Percentiles rank a stretch among this genome's conserved stretches.
Conservation (phyloP, 2,888 invertebrate species). For the Volucella bombylans region DNA sequence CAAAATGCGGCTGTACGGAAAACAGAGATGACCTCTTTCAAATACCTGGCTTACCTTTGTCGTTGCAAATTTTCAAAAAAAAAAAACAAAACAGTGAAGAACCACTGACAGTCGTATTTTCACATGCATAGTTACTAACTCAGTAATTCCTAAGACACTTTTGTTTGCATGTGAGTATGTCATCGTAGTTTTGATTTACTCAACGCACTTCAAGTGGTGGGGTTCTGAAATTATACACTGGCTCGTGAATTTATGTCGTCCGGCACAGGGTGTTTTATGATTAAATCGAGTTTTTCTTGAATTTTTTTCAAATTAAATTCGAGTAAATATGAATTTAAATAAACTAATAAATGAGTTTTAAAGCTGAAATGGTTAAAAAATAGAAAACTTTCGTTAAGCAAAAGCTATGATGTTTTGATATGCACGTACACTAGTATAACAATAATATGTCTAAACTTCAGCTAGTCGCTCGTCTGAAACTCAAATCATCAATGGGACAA, state of each 20-base stretch:
- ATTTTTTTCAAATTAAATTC: background rate
- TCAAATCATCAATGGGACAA: too few species aligned
- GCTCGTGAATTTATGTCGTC: background rate
- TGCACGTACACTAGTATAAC: too few species aligned
- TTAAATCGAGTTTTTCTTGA: background rate
- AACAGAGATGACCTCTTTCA: conserved; percentile 13
- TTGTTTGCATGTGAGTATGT: conserved; percentile 32
- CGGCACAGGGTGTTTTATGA: conserved; percentile 31
- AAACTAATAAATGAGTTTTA: too few species aligned
- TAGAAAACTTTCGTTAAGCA: too few species aligned
- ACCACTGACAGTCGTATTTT: conserved; percentile 34
- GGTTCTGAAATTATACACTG: conserved; percentile 35
- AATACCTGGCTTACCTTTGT: conserved; percentile 26
- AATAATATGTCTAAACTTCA: too few species aligned
- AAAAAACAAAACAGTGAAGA: too few species aligned
- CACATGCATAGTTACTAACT: conserved; percentile 45
- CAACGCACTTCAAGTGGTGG: conserved; percentile 13
- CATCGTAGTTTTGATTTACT: conserved; percentile 62
- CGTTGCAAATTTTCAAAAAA: conserved; percentile 40
- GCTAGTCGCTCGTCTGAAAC: too few species aligned
- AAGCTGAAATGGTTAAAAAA: too few species aligned
- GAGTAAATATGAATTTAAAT: background rate
- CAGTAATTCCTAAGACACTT: conserved; percentile 59
- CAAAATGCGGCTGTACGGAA: conserved; percentile 11
- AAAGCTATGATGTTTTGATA: too few species aligned